Base-by-base conservation (phyloP, 2,113 vertebrate genomes). In the Prochilodus magdalenae region DNA sequence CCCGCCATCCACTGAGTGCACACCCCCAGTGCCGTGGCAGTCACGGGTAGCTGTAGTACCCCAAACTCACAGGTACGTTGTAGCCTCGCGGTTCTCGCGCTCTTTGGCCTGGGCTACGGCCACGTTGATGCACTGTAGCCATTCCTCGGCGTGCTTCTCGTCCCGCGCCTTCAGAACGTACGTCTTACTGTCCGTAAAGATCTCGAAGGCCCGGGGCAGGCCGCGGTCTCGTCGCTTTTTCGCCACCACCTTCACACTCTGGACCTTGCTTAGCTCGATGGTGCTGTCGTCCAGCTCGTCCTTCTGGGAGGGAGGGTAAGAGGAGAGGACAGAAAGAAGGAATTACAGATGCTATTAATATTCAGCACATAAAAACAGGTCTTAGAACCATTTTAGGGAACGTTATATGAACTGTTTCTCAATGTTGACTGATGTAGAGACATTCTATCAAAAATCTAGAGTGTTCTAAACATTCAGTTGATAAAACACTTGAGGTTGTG, bases 121-220 rank as follows among this genome's bases (percentile, higher is more conserved):
- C n/a, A 99, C 96, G 1, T 92, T 97, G 92, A 99, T 94, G 92
- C 96, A 99, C 91, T 97, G 97, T 62, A 99, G 95, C 98, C 98
- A 99, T 72, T 98, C 94, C 87, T 97, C 96, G 0, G 97, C 93
- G 0, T 95, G 93, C 86, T 94, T 95, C 91, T 98, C 92, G 0
- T 99, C 97, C 86, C 95, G 94, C 72, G 97, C 98, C 88, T 98
- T 99, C 90, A 99, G 89, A 70, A 98, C 94, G 0, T 97, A 98
- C 0, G 90, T 97, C 88, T 96, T 97, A 75, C 86, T 96, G 71
- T 96, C 96, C 0, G 97, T 98, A 91, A 99, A 99, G 91, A 99
- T 98, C 93, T 99, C 97, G 0, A 99, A 99, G 87, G 97, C 97
- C 3, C 96, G 93, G 0, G 97, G 98, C 66, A 98, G 94, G 53